A percentile compares a stretch with the other conserved stretches of the same genome.
Evolutionary conservation across 2,888 invertebrate genomes (phyloP).

Genomic region (Xestia ashworthii): DNA sequence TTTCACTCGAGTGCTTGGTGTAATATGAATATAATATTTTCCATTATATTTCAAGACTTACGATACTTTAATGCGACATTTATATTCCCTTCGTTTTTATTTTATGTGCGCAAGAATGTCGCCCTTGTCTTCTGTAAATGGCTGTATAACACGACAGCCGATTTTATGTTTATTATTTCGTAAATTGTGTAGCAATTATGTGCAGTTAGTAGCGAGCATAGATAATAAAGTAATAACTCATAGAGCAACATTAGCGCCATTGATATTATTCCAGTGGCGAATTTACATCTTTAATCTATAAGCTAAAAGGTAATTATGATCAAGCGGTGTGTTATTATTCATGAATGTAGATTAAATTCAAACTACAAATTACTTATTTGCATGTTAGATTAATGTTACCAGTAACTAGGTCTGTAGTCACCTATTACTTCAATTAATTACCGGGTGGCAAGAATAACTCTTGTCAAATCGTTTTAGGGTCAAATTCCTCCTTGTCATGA

Average conservation of each 20-base stretch:
- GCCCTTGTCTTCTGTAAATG: slow-evolving; percentile 40
- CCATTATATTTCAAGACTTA: slow-evolving; percentile 46
- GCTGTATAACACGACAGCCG: slow-evolving; percentile 28
- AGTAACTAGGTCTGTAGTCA: slow-evolving; percentile 63
- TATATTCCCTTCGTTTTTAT: slow-evolving; percentile 41
- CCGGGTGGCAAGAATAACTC: slow-evolving; percentile 31
- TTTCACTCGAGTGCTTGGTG: slow-evolving; percentile 41
- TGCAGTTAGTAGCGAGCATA: slow-evolving; percentile 41
- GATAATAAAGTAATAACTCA: slow-evolving; percentile 64
- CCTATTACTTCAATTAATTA: slow-evolving; percentile 59
- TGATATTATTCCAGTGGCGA: slow-evolving; percentile 58
- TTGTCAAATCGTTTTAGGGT: slow-evolving; percentile 24
- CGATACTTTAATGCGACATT: slow-evolving; percentile 40
- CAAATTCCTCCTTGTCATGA: slow-evolving; percentile 20
- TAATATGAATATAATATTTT: slow-evolving; percentile 33
- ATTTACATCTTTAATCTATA: slow-evolving; percentile 66
- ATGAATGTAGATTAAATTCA: slow-evolving; percentile 70
- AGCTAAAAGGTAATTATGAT: slow-evolving; percentile 67
- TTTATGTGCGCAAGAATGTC: slow-evolving; percentile 36
- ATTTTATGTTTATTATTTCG: slow-evolving; percentile 25
- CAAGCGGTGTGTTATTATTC: slow-evolving; percentile 66
- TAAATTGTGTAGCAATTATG: slow-evolving; percentile 32
- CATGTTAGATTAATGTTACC: slow-evolving; percentile 65
- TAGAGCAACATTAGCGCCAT: slow-evolving; percentile 53
- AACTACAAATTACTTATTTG: slow-evolving; percentile 70